Percentiles rank a stretch among this genome's conserved stretches.
phyloP scores from a whole-genome alignment of 2,113 vertebrate species.

The Callithrix jacchus region DNA sequence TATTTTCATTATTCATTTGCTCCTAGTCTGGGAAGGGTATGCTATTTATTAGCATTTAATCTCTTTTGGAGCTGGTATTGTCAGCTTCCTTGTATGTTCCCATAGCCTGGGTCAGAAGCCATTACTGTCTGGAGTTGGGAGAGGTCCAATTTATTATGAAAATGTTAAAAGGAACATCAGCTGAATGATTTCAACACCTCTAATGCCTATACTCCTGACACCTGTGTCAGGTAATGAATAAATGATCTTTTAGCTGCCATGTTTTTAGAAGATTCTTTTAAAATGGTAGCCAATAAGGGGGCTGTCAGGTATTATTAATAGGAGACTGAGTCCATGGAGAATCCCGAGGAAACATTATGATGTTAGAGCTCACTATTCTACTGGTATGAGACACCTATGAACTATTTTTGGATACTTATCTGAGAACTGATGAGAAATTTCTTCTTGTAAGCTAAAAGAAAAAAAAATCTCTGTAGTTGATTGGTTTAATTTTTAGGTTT shows the following conservation, averaged over 20 bases:
- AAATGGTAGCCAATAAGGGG: conserved; percentile 12
- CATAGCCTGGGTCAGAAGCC: not conserved
- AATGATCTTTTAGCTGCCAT: not conserved
- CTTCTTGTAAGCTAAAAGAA: not conserved
- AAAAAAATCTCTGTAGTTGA: not conserved
- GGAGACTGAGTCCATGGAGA: not conserved
- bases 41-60: not conserved
- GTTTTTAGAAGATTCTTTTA: not conserved
- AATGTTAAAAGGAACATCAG: not conserved
- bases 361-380: not conserved
- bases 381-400: not conserved
- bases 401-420: conserved; percentile 30
- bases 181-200: not conserved
- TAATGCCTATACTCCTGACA: not conserved
- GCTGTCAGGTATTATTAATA: conserved; percentile 19
- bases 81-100: not conserved
- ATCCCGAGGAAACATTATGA: not conserved
- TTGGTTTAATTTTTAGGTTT: conserved; percentile 31
- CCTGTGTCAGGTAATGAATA: not conserved
- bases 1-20: not conserved
- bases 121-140: not conserved
- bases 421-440: conserved; percentile 23
- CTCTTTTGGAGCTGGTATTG: not conserved
- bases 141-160: not conserved
- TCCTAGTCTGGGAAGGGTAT: not conserved